phyloP scores from a whole-genome alignment of 1,140 invertebrate genomes.

The Stegodyphus dumicola region DNA sequence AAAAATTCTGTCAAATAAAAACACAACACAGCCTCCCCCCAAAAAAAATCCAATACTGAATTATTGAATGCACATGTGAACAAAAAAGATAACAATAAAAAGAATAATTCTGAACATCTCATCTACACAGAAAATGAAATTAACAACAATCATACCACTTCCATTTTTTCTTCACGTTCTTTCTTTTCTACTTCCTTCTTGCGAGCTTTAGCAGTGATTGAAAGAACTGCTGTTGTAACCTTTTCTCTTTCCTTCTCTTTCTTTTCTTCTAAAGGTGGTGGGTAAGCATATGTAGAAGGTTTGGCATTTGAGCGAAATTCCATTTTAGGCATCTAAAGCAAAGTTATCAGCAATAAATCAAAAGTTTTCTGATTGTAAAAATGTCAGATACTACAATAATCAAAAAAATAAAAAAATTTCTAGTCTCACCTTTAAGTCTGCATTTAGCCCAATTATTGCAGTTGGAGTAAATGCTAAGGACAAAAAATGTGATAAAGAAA shows the following conservation, averaged over 20 bases:
- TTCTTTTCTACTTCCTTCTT: constrained; percentile 76
- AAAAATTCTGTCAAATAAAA: no score
- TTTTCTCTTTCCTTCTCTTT: constrained; percentile 95
- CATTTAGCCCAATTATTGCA: constrained; percentile 93
- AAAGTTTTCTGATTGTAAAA: no score
- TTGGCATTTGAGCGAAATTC: constrained; percentile 93
- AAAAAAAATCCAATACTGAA: no score
- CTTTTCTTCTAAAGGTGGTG: constrained; percentile 96
- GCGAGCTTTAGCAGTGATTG: constrained; percentile 90
- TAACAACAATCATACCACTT: constrained; percentile 61
- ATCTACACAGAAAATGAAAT: neutral
- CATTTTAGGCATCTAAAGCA: constrained; percentile 88
- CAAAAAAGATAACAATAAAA: no score
- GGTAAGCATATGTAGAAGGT: constrained; percentile 96
- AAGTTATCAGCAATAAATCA: neutral
- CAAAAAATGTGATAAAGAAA: constrained; percentile 95
- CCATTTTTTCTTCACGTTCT: constrained; percentile 71
- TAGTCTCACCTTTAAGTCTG: constrained; percentile 81
- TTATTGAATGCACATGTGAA: no score
- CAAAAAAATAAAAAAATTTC: neutral
- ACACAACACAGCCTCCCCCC: no score
- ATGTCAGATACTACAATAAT: neutral
- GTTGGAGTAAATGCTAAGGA: constrained; percentile 97
- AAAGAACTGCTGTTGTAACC: constrained; percentile 93
- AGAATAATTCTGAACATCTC: no score